These are phyloP conservation scores for Platanista minor DNA, from an alignment of 2,113 vertebrate genomes.

Conservation along the genomic window DNA sequence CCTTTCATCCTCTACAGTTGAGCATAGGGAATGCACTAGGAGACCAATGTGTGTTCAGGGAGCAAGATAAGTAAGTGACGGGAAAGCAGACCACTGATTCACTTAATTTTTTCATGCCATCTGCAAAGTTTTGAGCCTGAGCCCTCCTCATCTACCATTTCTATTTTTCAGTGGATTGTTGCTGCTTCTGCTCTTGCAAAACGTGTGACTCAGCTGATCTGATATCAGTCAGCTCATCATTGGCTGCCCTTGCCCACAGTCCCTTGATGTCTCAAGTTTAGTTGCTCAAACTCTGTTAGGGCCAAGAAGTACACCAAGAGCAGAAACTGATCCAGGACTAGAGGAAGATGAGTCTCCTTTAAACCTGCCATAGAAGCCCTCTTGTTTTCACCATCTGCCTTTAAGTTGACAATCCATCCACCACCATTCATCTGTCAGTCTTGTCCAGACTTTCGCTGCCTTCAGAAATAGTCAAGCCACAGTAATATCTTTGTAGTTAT, in stretches of 20 bases:
- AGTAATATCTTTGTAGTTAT: neutral
- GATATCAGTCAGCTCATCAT: neutral
- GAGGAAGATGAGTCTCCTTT: neutral
- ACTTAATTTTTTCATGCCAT: neutral
- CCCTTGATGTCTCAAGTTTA: neutral
- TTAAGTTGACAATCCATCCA: neutral
- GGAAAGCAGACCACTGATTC: neutral
- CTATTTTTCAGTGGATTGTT: neutral
- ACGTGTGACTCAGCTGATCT: neutral
- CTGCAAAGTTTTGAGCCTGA: neutral
- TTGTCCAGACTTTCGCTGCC: neutral
- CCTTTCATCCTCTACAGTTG: neutral
- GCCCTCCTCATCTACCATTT: neutral
- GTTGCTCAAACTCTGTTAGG: neutral
- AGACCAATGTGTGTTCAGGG: neutral
- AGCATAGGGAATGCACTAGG: neutral
- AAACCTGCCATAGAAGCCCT: neutral
- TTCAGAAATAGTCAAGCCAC: neutral
- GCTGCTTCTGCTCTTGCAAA: neutral
- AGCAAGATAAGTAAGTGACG: neutral
- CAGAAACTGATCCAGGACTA: neutral
- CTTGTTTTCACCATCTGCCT: neutral
- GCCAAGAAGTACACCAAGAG: neutral
- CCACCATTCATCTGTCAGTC: neutral
- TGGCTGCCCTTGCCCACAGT: neutral